A percentile compares a stretch with the other conserved stretches of the same genome.
Evolutionary conservation across 2,888 invertebrate genomes (phyloP).

Genomic region (Synanthedon formicaeformis): DNA sequence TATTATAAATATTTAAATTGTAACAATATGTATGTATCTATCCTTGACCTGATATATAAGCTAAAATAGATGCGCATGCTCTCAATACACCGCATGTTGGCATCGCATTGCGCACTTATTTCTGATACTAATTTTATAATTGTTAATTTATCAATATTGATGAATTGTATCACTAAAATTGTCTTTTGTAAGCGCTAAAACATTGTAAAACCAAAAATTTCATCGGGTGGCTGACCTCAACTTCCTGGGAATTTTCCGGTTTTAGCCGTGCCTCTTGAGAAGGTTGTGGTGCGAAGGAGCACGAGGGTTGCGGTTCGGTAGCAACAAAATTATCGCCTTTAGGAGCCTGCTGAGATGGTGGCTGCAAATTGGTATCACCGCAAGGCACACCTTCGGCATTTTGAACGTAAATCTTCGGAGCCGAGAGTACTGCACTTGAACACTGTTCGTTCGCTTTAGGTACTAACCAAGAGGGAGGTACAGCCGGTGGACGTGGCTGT

Average conservation of each 20-base stretch:
- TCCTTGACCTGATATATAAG: slow-evolving; percentile 62
- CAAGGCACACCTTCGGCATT: slow-evolving; percentile 30
- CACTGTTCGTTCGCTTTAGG: slow-evolving; percentile 21
- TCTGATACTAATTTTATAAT: slow-evolving; percentile 16
- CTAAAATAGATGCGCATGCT: slow-evolving; percentile 62
- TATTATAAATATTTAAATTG: neutral
- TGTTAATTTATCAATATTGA: slow-evolving; percentile 1
- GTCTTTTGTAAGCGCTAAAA: neutral
- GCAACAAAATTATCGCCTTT: slow-evolving; percentile 20
- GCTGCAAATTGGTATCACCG: slow-evolving; percentile 23
- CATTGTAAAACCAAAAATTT: neutral
- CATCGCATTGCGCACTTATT: slow-evolving; percentile 41
- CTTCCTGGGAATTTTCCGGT: slow-evolving; percentile 51
- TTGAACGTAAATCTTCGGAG: slow-evolving; percentile 46
- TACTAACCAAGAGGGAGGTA: slow-evolving; percentile 53
- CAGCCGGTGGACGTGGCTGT: slow-evolving; percentile 48
- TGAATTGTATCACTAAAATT: neutral
- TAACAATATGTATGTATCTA: slow-evolving; percentile 12
- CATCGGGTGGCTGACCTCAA: slow-evolving; percentile 52
- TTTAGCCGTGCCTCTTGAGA: slow-evolving; percentile 34
- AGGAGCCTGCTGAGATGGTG: slow-evolving; percentile 22
- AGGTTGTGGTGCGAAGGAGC: slow-evolving; percentile 41
- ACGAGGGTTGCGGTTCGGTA: slow-evolving; percentile 48
- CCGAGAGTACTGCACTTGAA: slow-evolving; percentile 23
- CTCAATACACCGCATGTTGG: slow-evolving; percentile 44